phyloP scores from a whole-genome alignment of 1,140 invertebrate species.

The Pteromalus puparum region DNA sequence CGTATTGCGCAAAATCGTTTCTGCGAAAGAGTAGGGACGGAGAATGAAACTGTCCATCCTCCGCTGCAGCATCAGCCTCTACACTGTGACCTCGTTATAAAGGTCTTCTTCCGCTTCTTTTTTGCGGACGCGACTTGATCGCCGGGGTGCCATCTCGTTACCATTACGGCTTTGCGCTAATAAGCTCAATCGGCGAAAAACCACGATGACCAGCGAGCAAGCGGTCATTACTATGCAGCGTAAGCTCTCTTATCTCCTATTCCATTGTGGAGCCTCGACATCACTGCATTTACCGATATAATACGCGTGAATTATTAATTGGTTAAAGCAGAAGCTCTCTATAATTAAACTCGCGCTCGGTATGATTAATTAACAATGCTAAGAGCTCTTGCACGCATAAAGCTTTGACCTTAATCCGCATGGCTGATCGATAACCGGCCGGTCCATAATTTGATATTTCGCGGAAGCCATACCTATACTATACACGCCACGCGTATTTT shows the following conservation, averaged over 20 bases:
- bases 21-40: background rate
- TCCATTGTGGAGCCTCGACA: background rate
- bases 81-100: constrained; percentile 11
- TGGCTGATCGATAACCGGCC: background rate
- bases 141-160: background rate
- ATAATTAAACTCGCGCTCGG: background rate
- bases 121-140: background rate
- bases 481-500: background rate
- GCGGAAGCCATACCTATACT: background rate
- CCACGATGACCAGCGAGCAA: constrained; percentile 1
- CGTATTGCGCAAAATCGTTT: background rate
- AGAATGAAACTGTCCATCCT: background rate
- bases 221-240: too few relatives aligned
- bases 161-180: constrained; percentile 7
- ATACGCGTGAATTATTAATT: background rate
- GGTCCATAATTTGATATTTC: background rate
- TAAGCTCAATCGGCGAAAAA: constrained; percentile 38
- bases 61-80: background rate
- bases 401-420: background rate
- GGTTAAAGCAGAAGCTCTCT: background rate
- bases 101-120: background rate
- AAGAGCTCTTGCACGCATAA: background rate
- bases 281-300: background rate
- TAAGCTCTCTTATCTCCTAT: background rate
- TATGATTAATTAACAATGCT: background rate